phyloP scores from a whole-genome alignment of 2,888 invertebrate genomes.

The Ethmia dodecea region DNA sequence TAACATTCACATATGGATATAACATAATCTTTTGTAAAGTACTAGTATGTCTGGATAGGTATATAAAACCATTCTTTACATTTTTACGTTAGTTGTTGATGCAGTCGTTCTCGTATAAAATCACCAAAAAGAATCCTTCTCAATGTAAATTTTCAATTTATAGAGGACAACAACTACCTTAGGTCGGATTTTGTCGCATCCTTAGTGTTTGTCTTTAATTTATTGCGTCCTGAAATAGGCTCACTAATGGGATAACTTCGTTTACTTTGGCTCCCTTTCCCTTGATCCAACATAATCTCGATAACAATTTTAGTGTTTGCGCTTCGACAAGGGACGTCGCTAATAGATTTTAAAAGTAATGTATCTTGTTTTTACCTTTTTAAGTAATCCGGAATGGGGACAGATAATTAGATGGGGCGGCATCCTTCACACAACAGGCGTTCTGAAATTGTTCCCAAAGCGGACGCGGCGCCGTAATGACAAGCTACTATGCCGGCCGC shows the following conservation, averaged over 20 bases:
- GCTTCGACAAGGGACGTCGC: not conserved
- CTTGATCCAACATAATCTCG: conserved; percentile 20
- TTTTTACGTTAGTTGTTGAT: too few species aligned
- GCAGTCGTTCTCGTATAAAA: not conserved
- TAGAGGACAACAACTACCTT: conserved; percentile 23
- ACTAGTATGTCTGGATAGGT: too few species aligned
- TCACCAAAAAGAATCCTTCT: conserved; percentile 22
- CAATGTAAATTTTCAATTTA: conserved; percentile 30
- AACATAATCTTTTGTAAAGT: too few species aligned
- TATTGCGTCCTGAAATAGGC: conserved; percentile 36
- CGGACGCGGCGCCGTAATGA: conserved; percentile 42
- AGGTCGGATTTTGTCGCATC: conserved; percentile 29
- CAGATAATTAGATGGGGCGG: too few species aligned
- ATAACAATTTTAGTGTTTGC: conserved; percentile 15
- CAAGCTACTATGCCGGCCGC: conserved; percentile 36
- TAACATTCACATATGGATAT: too few species aligned
- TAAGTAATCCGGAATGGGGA: too few species aligned
- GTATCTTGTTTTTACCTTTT: too few species aligned
- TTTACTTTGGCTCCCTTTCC: conserved; percentile 25
- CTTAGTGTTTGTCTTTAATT: conserved; percentile 32
- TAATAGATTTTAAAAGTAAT: not conserved
- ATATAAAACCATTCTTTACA: too few species aligned
- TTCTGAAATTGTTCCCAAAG: too few species aligned
- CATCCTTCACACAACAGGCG: too few species aligned
- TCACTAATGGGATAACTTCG: conserved; percentile 29